Evolutionary conservation across 2,797 vertebrate genomes (phyloP), one percentile per base, ranked within the genome.

Genomic region (Spea hammondii): DNA sequence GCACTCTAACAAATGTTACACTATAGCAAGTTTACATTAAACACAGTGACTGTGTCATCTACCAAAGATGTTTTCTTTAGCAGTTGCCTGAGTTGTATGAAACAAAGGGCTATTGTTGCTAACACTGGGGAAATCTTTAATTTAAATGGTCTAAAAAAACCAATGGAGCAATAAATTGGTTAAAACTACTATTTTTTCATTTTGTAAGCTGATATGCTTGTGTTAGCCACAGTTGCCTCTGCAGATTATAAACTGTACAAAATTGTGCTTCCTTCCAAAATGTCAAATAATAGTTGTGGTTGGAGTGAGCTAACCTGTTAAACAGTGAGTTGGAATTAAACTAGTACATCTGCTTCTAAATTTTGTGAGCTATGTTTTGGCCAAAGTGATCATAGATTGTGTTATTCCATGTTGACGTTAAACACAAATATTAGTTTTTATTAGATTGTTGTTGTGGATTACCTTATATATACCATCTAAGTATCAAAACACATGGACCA

Each of bases 21-120:
- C 74, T 77, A 81, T 51, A 72, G 14, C 55, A 68, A 74, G 70
- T 71, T 67, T 62, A 74, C 57, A 59, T 80, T 71, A 76, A 76
- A 72, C 60, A 62, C 51, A 72, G 53, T 67, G 32, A 59, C 51
- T 55, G 57, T 49, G 47, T 69, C 51, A 66, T 59, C 60, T 76
- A 53, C 62, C 70, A 76, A 76, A 67, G 60, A 70, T 67, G 74
- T 65, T 76, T 80, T 75, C 54, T 53, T 74, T 62, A 74, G 72
- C 72, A 74, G 70, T 74, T 70, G 48, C 65, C 65, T 50, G 49
- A 49, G 46, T 64, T 13, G 45, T 71, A 69, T 80, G 70, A 55
- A 69, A 71, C 79, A 80, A 59, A 70, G 44, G 59, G 5, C 66
- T 76, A 70, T 68, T 75, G 67, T 65, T 80, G 47, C 44, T 12